Evolutionary conservation across 2,797 vertebrate genomes (phyloP).

Genomic region (Syngnathus rostellatus): DNA sequence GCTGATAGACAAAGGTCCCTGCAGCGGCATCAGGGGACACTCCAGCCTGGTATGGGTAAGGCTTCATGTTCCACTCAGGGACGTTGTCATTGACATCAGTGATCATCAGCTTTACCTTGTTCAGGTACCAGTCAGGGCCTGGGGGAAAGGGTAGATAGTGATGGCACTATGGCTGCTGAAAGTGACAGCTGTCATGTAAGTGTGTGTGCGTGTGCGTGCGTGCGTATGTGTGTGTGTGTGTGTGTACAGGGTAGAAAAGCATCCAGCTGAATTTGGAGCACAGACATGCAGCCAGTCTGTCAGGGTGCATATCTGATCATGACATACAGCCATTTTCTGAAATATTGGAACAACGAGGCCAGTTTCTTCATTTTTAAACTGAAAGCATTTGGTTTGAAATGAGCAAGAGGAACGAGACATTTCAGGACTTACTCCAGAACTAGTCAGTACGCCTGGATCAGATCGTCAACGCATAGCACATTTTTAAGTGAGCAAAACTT

Average conservation of each 20-base stretch:
- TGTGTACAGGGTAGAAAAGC: slow-evolving; percentile 36
- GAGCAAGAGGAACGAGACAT: background rate
- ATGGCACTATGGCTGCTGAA: slow-evolving; percentile 43
- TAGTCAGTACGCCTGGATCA: background rate
- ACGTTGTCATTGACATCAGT: slow-evolving; percentile 80
- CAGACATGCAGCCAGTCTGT: slow-evolving; percentile 26
- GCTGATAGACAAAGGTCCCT: slow-evolving; percentile 76
- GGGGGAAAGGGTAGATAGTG: slow-evolving; percentile 41
- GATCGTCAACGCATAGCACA: background rate
- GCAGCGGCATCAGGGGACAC: slow-evolving; percentile 66
- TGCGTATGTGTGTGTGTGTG: background rate
- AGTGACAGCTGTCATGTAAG: slow-evolving; percentile 66
- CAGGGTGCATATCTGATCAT: slow-evolving; percentile 15
- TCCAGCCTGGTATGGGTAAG: slow-evolving; percentile 75
- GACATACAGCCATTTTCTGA: background rate
- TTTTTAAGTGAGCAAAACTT: background rate
- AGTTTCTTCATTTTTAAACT: background rate
- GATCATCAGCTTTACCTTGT: slow-evolving; percentile 74
- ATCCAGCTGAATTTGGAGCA: slow-evolving; percentile 25
- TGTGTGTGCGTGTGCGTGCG: slow-evolving; percentile 1
- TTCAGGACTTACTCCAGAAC: background rate
- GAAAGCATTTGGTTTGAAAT: background rate
- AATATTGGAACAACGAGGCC: background rate
- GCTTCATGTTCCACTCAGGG: slow-evolving; percentile 82
- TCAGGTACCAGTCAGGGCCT: slow-evolving; percentile 82